These are phyloP conservation scores for Lymantria dispar DNA, from an alignment of 2,888 invertebrate species.

Conservation along the genomic window DNA sequence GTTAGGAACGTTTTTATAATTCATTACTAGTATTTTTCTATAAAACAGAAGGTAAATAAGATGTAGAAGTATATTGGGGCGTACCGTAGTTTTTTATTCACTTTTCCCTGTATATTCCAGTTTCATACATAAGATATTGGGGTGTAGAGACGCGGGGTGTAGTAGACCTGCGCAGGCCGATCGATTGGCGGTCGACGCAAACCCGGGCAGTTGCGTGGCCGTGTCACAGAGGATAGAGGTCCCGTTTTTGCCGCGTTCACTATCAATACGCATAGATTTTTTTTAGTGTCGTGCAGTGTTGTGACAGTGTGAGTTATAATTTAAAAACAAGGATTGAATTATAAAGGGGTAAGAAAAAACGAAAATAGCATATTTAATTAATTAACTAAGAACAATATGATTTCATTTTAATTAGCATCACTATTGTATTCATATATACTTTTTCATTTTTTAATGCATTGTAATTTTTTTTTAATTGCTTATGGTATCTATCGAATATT, in stretches of 20 bases:
- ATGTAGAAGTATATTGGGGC: conserved; percentile 2
- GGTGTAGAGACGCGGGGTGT: conserved; percentile 55
- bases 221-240: conserved; percentile 40
- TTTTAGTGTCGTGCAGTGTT: conserved; percentile 44
- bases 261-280: conserved; percentile 67
- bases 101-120: conserved; percentile 62
- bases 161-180: conserved; percentile 68
- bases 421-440: too few relatives aligned
- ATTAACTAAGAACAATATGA: neutral
- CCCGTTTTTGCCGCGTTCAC: conserved; percentile 45
- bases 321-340: conserved; percentile 30
- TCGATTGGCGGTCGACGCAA: conserved; percentile 63
- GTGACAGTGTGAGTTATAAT: conserved; percentile 29
- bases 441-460: too few relatives aligned
- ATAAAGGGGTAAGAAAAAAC: conserved; percentile 30
- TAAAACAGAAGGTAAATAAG: neutral
- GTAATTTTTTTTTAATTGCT: too few relatives aligned
- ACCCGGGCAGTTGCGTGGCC: conserved; percentile 65
- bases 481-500: too few relatives aligned
- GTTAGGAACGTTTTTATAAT: neutral
- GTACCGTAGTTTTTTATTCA: conserved; percentile 46
- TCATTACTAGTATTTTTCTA: neutral
- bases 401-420: too few relatives aligned
- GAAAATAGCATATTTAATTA: conserved; percentile 3
- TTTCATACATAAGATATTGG: conserved; percentile 80